These are phyloP conservation scores for Aphelenchoides besseyi DNA, from an alignment of 1,140 invertebrate species.

Conservation along the genomic window DNA sequence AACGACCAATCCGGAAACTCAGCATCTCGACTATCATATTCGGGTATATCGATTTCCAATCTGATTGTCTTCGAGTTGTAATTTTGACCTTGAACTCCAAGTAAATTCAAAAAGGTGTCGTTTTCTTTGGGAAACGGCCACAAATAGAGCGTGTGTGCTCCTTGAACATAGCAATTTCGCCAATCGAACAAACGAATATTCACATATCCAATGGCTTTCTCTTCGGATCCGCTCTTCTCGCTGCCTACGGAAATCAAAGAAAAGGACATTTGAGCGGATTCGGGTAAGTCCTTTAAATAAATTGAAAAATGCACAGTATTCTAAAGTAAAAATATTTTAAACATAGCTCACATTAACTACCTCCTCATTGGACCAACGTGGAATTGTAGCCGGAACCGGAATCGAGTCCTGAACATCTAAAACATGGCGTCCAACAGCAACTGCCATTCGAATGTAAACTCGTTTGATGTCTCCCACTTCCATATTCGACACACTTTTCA, in stretches of 20 bases:
- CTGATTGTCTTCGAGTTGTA: slow-evolving; percentile 22
- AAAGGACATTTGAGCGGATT: slow-evolving; percentile 52
- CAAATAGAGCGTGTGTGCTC: slow-evolving; percentile 80
- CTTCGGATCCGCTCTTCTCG: slow-evolving; percentile 64
- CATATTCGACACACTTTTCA: slow-evolving; percentile 37
- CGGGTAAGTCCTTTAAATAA: slow-evolving; percentile 59
- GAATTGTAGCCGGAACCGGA: slow-evolving; percentile 43
- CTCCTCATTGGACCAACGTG: slow-evolving; percentile 47
- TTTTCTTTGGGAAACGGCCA: slow-evolving; percentile 35
- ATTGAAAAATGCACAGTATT: slow-evolving; percentile 41
- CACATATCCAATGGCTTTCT: slow-evolving; percentile 84
- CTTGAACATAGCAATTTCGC: slow-evolving; percentile 77
- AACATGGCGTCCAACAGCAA: slow-evolving; percentile 48
- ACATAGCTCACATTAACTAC: slow-evolving; percentile 28
- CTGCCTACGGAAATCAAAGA: slow-evolving; percentile 33
- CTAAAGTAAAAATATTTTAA: too few species aligned
- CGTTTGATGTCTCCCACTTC: slow-evolving; percentile 34
- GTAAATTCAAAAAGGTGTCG: neutral
- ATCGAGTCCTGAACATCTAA: slow-evolving; percentile 41
- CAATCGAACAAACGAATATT: slow-evolving; percentile 92
- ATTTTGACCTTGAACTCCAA: neutral
- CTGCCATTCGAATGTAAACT: slow-evolving; percentile 42
- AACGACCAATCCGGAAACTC: slow-evolving; percentile 31
- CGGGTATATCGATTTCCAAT: slow-evolving; percentile 36
- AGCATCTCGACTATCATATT: slow-evolving; percentile 10